Evolutionary conservation across 2,797 vertebrate species (phyloP).

Genomic region (Parambassis ranga): DNA sequence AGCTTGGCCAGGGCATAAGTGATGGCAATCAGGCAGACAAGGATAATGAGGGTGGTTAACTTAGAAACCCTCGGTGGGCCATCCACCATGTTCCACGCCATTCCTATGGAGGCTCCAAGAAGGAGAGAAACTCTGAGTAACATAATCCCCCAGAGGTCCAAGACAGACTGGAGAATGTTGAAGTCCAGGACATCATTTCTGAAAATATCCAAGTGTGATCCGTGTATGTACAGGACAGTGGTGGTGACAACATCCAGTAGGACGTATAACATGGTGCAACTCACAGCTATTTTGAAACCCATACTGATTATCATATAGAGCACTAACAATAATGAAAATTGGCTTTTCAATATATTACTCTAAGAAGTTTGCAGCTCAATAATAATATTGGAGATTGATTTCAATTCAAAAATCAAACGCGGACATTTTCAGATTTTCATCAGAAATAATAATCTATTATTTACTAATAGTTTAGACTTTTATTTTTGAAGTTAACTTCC

Average conservation of each 20-base stretch:
- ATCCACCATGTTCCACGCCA: slow-evolving; percentile 83
- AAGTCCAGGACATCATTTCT: slow-evolving; percentile 83
- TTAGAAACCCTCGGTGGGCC: slow-evolving; percentile 82
- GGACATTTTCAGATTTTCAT: too few relatives aligned
- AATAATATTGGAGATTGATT: too few relatives aligned
- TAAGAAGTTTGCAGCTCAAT: not conserved
- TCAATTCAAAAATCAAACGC: too few relatives aligned
- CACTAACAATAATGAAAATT: too few relatives aligned
- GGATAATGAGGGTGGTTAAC: slow-evolving; percentile 67
- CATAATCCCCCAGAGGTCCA: slow-evolving; percentile 90
- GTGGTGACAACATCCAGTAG: slow-evolving; percentile 81
- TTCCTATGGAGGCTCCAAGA: slow-evolving; percentile 86
- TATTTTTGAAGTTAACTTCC: slow-evolving; percentile 11
- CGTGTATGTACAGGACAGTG: slow-evolving; percentile 84
- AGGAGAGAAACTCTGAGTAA: slow-evolving; percentile 85
- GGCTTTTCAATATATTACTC: not conserved
- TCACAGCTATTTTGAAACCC: slow-evolving; percentile 76
- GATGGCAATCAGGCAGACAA: slow-evolving; percentile 82
- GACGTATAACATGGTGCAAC: slow-evolving; percentile 74
- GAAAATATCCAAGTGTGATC: slow-evolving; percentile 72
- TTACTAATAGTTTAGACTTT: not conserved
- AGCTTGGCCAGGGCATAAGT: slow-evolving; percentile 88
- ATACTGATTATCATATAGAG: slow-evolving; percentile 65
- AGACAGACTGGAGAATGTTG: slow-evolving; percentile 80
- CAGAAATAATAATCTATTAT: too few relatives aligned